Percentiles rank a stretch among this genome's conserved stretches.
phyloP scores from a whole-genome alignment of 2,888 invertebrate genomes.

The Chironomus riparius region DNA sequence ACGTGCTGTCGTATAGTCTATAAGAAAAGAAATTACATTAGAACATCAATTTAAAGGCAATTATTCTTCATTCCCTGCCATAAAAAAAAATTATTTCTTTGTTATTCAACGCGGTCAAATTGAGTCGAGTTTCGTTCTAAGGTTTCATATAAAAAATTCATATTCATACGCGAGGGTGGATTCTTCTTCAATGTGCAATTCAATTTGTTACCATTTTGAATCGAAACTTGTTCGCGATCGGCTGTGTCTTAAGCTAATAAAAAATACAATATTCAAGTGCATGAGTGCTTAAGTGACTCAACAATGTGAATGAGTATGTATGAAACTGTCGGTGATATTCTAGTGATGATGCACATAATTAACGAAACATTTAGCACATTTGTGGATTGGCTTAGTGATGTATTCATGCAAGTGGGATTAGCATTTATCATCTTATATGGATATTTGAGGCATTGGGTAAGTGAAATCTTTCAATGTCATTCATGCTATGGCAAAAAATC shows the following conservation, averaged over 20 bases:
- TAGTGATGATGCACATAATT: conserved; percentile 4
- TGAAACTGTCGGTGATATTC: not conserved
- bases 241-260: not conserved
- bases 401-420: conserved; percentile 23
- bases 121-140: not conserved
- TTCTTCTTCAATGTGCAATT: not conserved
- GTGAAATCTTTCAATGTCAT: conserved; percentile 1
- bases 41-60: not conserved
- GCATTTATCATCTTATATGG: not conserved
- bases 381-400: conserved; percentile 9
- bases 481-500: not conserved
- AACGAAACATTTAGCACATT: not conserved
- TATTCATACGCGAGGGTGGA: not conserved
- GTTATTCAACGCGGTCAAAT: too few species aligned
- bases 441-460: conserved; percentile 19
- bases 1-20: not conserved
- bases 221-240: not conserved
- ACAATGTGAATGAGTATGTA: not conserved
- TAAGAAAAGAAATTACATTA: not conserved
- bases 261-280: too few species aligned
- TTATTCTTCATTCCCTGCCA: not conserved
- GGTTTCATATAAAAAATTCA: not conserved
- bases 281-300: not conserved
- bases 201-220: not conserved
- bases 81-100: too few species aligned